These are phyloP conservation scores for Rhodophaea formosa DNA, from an alignment of 2,888 invertebrate genomes.

Conservation along the genomic window DNA sequence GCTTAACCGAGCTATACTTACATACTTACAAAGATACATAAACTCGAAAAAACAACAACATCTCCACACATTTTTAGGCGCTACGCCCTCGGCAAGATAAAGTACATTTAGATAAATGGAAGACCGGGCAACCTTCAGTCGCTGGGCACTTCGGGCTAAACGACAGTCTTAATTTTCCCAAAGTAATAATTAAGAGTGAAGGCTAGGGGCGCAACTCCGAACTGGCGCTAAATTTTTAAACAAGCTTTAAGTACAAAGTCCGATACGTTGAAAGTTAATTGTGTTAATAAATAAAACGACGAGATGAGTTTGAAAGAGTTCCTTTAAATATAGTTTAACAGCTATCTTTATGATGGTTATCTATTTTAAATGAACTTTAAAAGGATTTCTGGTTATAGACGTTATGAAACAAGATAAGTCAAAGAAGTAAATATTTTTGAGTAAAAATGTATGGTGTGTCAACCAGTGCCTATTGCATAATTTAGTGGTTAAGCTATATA, in stretches of 20 bases:
- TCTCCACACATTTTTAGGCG: conserved; percentile 46
- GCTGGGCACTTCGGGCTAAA: conserved; percentile 73
- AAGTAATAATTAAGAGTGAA: conserved; percentile 82
- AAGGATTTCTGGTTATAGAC: not conserved
- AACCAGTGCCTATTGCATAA: too few species aligned
- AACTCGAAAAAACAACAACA: conserved; percentile 28
- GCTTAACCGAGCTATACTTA: too few species aligned
- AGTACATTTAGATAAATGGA: conserved; percentile 80
- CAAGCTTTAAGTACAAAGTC: conserved; percentile 76
- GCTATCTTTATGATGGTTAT: conserved; percentile 7
- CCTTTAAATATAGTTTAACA: conserved; percentile 9
- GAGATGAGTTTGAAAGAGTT: conserved; percentile 14
- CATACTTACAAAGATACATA: too few species aligned
- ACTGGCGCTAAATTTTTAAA: conserved; percentile 76
- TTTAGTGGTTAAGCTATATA: too few species aligned
- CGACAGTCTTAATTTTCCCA: conserved; percentile 82
- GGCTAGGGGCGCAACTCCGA: conserved; percentile 63
- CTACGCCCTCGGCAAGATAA: conserved; percentile 67
- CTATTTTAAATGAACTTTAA: not conserved
- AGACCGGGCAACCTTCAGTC: conserved; percentile 64
- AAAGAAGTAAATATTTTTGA: too few species aligned
- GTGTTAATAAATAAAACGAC: conserved; percentile 66
- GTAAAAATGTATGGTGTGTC: too few species aligned
- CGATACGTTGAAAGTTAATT: conserved; percentile 74
- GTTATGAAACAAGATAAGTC: not conserved